These are phyloP conservation scores for Leptopilina drosophilae DNA, from an alignment of 2,888 invertebrate genomes.

Conservation along the genomic window DNA sequence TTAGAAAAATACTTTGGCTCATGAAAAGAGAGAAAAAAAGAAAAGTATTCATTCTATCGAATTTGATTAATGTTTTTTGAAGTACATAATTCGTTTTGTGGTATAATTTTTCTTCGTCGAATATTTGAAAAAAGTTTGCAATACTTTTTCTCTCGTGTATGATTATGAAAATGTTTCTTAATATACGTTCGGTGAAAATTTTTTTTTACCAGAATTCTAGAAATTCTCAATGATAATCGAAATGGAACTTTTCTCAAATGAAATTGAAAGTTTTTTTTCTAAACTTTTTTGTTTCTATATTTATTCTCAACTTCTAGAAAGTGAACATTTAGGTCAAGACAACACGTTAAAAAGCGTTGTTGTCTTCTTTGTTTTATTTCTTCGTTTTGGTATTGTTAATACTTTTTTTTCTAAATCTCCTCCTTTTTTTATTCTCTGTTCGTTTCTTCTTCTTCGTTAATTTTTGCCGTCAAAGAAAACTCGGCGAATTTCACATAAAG, in stretches of 20 bases:
- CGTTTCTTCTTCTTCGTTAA: constrained; percentile 4
- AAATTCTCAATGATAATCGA: too few species aligned
- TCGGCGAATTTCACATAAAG: neutral
- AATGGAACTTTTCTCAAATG: too few species aligned
- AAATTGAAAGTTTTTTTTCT: constrained; percentile 1
- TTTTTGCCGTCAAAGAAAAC: constrained; percentile 18
- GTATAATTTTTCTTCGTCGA: too few species aligned
- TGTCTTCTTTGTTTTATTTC: neutral
- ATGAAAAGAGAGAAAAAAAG: neutral
- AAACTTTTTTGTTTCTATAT: constrained; percentile 35
- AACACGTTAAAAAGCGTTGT: constrained; percentile 24
- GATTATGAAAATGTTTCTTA: too few species aligned
- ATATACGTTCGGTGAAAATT: too few species aligned
- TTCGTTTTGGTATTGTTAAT: neutral
- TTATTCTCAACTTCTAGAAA: constrained; percentile 43
- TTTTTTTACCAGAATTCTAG: too few species aligned
- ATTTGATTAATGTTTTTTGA: neutral
- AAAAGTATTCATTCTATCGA: neutral
- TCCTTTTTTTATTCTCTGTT: neutral
- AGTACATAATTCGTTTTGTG: too few species aligned
- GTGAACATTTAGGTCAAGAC: constrained; percentile 54
- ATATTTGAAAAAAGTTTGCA: too few species aligned
- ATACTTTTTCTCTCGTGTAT: too few species aligned
- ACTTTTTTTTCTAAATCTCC: neutral
- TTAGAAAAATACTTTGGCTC: neutral